phyloP scores from a whole-genome alignment of 2,888 invertebrate genomes.

The Apoderus coryli region DNA sequence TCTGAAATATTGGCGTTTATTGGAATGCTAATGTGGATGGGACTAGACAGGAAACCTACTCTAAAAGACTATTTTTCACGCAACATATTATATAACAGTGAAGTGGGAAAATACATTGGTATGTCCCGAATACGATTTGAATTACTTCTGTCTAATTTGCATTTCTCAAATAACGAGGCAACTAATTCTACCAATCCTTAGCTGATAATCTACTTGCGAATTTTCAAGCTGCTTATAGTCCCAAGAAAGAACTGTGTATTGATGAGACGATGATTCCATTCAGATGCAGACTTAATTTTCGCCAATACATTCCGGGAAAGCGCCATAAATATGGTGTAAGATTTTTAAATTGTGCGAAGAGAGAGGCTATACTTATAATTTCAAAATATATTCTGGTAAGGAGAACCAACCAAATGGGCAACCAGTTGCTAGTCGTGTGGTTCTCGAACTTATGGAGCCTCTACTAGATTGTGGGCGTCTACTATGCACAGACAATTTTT shows the following conservation, averaged over 20 bases:
- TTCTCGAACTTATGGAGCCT: conserved; percentile 17
- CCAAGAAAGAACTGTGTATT: conserved; percentile 18
- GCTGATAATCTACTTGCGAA: conserved; percentile 13
- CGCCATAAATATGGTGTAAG: conserved; percentile 21
- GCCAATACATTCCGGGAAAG: conserved; percentile 15
- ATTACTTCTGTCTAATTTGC: conserved; percentile 10
- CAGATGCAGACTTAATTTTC: conserved; percentile 19
- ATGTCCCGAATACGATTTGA: conserved; percentile 13
- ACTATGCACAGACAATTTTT: conserved; percentile 20
- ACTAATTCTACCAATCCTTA: too few species aligned
- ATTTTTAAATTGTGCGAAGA: conserved; percentile 11
- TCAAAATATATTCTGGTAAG: conserved; percentile 11
- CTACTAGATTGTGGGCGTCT: conserved; percentile 17
- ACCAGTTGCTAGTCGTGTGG: conserved; percentile 13
- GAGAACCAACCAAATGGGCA: conserved; percentile 5
- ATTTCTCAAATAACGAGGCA: conserved; percentile 16
- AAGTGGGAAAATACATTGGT: conserved; percentile 4
- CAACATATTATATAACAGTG: conserved; percentile 8
- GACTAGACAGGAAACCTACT: conserved; percentile 14
- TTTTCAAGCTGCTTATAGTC: conserved; percentile 16
- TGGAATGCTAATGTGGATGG: conserved; percentile 16
- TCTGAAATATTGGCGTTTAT: conserved; percentile 15
- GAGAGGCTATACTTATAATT: conserved; percentile 13
- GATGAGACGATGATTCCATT: conserved; percentile 21
- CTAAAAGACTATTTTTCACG: conserved; percentile 12